Base-by-base conservation (phyloP, 2,797 vertebrate species). In the Choloepus didactylus region DNA sequence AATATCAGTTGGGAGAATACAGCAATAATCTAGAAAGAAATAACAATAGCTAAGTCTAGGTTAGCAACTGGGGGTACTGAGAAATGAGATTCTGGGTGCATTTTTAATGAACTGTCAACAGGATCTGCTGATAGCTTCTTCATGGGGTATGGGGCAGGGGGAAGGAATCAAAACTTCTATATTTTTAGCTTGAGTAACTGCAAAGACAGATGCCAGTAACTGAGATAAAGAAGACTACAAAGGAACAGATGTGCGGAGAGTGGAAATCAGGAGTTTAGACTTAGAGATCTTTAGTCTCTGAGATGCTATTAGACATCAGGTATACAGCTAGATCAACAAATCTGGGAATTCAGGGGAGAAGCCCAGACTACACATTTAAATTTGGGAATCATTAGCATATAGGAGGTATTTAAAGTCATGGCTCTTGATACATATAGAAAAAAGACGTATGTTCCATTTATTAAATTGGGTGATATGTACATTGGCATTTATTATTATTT, bases 41-140 rank as follows among this genome's bases (percentile, higher is more conserved):
- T 11, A 67, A 51, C 6, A 60, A 79, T 2, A 49, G 12, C 51
- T 19, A 49, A 41, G n/a, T 75, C 66, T 38, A 44, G 51, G 46
- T 66, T 66, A 46, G 38, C 29, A 73, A 51, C 5, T 73, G n/a
- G 15, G 19, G 6, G 21, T 41, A 15, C 29, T 86, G 12, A 62
- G 69, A 93, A 95, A 54, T 35, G 77, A 79, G 56, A 62, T 60
- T 59, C 64, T 56, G 62, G 41, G 75, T 3, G 7, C 18, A 69
- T 62, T 67, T 93, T 49, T 75, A 79, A 83, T 87, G 38, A 93
- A 80, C 14, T 80, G 21, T 87, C 77, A 92, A 86, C 19, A 83
- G 23, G 35, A 81, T 60, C 64, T 66, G 21, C 75, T 79, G 38
- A 87, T 31, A 82, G 41, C 41, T 46, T 91, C 75, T 81, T 56